A percentile compares a stretch with the other conserved stretches of the same genome.
Evolutionary conservation across 2,888 invertebrate genomes (phyloP).

Genomic region (Eupithecia abbreviata): DNA sequence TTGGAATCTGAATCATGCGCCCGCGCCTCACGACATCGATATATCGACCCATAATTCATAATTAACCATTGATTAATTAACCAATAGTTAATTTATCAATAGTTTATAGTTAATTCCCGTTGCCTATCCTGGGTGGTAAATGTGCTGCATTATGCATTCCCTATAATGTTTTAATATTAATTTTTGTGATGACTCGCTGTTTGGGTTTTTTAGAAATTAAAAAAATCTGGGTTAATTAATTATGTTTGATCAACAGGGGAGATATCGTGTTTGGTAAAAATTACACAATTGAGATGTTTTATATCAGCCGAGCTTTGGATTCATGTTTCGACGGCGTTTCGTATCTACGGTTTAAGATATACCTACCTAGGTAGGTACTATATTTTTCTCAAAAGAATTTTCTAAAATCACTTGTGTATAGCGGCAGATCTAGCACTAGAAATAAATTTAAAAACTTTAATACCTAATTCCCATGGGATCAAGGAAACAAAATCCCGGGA

Average conservation of each 20-base stretch:
- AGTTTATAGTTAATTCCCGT: slow-evolving; percentile 36
- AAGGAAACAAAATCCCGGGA: background rate
- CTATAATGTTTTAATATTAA: slow-evolving; percentile 29
- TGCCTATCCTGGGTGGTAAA: slow-evolving; percentile 57
- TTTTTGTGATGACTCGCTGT: slow-evolving; percentile 22
- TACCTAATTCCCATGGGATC: background rate
- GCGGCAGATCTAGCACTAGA: too few relatives aligned
- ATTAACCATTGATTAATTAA: slow-evolving; percentile 69
- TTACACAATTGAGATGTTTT: background rate
- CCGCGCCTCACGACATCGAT: slow-evolving; percentile 61
- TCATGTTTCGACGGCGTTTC: background rate
- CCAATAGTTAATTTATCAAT: slow-evolving; percentile 53
- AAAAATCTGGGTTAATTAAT: background rate
- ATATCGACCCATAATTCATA: slow-evolving; percentile 76
- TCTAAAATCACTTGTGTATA: too few relatives aligned
- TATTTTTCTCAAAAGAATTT: too few relatives aligned
- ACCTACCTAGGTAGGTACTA: too few relatives aligned
- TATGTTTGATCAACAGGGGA: background rate
- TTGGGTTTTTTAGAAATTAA: background rate
- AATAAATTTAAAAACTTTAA: background rate
- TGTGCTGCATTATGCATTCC: slow-evolving; percentile 30
- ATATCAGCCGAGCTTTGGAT: background rate
- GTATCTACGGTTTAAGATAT: too few relatives aligned
- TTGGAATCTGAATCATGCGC: slow-evolving; percentile 64
- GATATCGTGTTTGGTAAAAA: background rate